Percentiles rank a stretch among this genome's conserved stretches.
Evolutionary conservation across 1,140 invertebrate genomes (phyloP).

Genomic region (Drosophila pallidifrons): DNA sequence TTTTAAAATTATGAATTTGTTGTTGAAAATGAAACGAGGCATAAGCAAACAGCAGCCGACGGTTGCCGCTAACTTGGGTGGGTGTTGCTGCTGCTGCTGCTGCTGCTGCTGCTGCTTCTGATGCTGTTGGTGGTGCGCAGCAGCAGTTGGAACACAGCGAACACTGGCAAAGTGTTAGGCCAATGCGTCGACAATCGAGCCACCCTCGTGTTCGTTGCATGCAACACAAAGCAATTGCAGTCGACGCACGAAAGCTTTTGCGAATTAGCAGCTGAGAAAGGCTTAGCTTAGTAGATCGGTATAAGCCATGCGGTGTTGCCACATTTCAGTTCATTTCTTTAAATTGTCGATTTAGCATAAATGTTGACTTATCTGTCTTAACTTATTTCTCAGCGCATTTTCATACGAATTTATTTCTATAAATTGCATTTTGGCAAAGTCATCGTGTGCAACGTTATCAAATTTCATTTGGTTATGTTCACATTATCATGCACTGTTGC

Average conservation of each 20-base stretch:
- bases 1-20: constrained; percentile 84
- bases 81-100: constrained; percentile 39
- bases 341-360: too few species aligned
- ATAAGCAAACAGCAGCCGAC: constrained; percentile 42
- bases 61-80: constrained; percentile 43
- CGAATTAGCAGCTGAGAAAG: constrained; percentile 8
- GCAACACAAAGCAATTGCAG: constrained; percentile 2
- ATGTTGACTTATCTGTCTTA: too few species aligned
- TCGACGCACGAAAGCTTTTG: constrained; percentile 5
- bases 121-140: constrained; percentile 62
- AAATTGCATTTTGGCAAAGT: not conserved
- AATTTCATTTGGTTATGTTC: constrained; percentile 16
- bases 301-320: constrained; percentile 27
- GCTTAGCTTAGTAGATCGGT: constrained; percentile 21
- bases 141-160: constrained; percentile 33
- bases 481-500: constrained; percentile 26
- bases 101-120: constrained; percentile 26
- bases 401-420: constrained; percentile 4
- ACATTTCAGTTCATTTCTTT: constrained; percentile 26
- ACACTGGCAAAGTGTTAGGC: constrained; percentile 47
- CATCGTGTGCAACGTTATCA: not conserved
- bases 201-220: constrained; percentile 31
- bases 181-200: constrained; percentile 23
- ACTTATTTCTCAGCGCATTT: too few species aligned
- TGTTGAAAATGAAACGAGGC: constrained; percentile 73